phyloP scores from a whole-genome alignment of 2,113 vertebrate genomes.

The Corythaixoides concolor region DNA sequence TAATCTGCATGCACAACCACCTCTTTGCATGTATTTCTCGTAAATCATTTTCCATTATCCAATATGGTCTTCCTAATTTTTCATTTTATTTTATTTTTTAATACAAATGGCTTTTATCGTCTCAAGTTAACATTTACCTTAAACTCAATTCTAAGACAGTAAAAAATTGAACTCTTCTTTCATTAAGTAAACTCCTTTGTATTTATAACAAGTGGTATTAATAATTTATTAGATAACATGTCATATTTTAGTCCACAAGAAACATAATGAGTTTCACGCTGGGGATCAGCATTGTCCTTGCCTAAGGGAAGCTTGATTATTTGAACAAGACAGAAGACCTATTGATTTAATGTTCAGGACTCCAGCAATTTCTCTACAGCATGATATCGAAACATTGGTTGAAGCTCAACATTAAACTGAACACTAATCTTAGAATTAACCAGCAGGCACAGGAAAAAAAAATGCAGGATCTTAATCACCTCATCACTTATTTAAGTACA shows the following conservation, averaged over 20 bases:
- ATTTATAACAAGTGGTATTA: background rate
- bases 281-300: background rate
- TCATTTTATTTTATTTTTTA: background rate
- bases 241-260: constrained; percentile 20
- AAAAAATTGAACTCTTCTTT: constrained; percentile 4
- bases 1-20: background rate
- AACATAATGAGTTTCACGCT: constrained; percentile 19
- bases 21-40: background rate
- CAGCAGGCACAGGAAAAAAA: background rate
- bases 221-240: constrained; percentile 12
- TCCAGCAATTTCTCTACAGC: background rate
- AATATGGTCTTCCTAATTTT: background rate
- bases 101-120: background rate
- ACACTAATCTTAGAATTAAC: constrained; percentile 36
- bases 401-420: constrained; percentile 24
- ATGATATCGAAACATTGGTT: background rate
- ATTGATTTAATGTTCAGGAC: constrained; percentile 27
- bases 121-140: background rate
- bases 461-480: background rate
- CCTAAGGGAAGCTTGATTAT: constrained; percentile 4
- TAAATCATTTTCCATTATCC: background rate
- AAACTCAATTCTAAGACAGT: background rate
- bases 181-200: background rate
- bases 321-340: constrained; percentile 28
- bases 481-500: background rate